Percentiles rank a stretch among this genome's conserved stretches.
phyloP scores from a whole-genome alignment of 2,797 vertebrate species.

The Aulostomus chinensis region DNA sequence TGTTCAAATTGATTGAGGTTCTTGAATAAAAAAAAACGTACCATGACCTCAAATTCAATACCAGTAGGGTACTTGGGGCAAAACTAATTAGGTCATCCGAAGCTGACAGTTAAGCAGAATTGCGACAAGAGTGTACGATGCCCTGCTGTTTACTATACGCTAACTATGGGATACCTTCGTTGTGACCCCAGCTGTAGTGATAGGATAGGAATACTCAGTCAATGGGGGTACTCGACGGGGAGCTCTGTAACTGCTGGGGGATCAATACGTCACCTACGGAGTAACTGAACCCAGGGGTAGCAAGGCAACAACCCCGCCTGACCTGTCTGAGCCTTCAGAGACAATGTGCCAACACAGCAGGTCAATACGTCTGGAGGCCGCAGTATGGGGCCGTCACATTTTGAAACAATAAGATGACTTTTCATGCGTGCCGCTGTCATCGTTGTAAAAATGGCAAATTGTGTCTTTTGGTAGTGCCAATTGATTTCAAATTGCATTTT shows the following conservation, averaged over 20 bases:
- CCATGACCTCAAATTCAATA: conserved; percentile 41
- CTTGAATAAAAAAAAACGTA: conserved; percentile 24
- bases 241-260: conserved; percentile 51
- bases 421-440: conserved; percentile 52
- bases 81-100: conserved; percentile 52
- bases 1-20: conserved; percentile 15
- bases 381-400: conserved; percentile 68
- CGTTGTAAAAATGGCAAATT: neutral
- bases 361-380: conserved; percentile 72
- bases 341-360: conserved; percentile 50
- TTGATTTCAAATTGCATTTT: too few species aligned
- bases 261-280: conserved; percentile 75
- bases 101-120: conserved; percentile 38
- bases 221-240: conserved; percentile 57
- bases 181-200: conserved; percentile 48
- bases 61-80: conserved; percentile 38
- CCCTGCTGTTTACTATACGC: conserved; percentile 50
- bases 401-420: conserved; percentile 57
- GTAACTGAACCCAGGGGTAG: conserved; percentile 47
- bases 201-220: too few species aligned
- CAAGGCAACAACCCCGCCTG: conserved; percentile 30
- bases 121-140: conserved; percentile 47
- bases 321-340: conserved; percentile 37
- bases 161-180: conserved; percentile 47
- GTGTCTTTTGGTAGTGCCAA: too few species aligned